Evolutionary conservation across 2,797 vertebrate genomes (phyloP).

Genomic region (Argyrosomus regius): DNA sequence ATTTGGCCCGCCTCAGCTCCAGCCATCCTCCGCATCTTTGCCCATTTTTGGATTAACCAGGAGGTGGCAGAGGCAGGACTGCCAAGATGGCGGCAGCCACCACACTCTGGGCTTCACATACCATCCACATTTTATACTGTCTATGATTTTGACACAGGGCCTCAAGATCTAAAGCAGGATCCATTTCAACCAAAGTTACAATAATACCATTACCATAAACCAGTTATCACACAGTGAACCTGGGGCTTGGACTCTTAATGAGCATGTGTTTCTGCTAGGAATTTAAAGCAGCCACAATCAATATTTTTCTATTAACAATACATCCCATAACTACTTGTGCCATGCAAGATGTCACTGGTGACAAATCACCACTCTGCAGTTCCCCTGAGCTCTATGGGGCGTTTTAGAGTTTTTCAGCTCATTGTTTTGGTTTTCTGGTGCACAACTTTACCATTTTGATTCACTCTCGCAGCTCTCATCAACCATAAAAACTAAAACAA

Average conservation of each 20-base stretch:
- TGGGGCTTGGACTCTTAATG: background rate
- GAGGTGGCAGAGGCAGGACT: no score
- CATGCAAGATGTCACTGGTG: background rate
- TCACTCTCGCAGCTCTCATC: background rate
- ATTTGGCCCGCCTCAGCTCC: no score
- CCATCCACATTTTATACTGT: no score
- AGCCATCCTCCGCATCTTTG: no score
- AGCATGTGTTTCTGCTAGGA: background rate
- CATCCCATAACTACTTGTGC: background rate
- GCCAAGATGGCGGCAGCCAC: no score
- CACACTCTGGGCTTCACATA: no score
- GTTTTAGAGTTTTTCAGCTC: background rate
- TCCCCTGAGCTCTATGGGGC: background rate
- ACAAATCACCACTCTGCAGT: background rate
- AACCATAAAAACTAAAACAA: background rate
- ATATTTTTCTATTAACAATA: background rate
- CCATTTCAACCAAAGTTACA: background rate
- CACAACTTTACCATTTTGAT: background rate
- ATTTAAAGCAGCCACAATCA: background rate
- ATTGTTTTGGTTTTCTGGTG: background rate
- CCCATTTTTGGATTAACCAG: no score
- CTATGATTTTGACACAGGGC: background rate
- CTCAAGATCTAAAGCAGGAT: background rate
- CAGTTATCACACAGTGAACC: background rate
- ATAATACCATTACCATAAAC: background rate